A percentile compares a stretch with the other conserved stretches of the same genome.
These are phyloP conservation scores for Buphagus erythrorhynchus DNA, from an alignment of 2,797 vertebrate genomes.

Conservation along the genomic window DNA sequence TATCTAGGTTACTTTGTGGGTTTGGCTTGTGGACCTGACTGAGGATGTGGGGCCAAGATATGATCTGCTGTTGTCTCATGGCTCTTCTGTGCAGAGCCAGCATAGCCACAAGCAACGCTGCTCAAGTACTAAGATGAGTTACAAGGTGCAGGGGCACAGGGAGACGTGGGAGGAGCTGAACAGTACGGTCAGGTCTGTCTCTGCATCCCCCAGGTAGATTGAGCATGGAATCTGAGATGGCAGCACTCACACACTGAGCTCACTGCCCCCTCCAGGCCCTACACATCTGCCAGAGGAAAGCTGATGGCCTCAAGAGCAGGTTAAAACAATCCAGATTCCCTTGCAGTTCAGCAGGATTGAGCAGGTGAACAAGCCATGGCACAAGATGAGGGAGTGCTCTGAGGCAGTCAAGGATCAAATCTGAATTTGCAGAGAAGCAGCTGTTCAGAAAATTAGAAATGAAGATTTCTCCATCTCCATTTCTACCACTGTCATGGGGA, in stretches of 20 bases:
- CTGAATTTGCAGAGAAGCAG: neutral
- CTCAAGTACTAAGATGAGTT: neutral
- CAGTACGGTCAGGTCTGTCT: fast-evolving
- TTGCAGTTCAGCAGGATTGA: neutral
- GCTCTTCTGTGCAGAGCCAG: neutral
- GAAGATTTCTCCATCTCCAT: neutral
- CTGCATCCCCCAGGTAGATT: neutral
- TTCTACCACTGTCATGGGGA: neutral
- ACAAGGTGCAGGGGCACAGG: neutral
- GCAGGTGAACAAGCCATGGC: neutral
- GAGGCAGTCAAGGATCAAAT: neutral
- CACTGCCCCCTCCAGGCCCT: fast-evolving
- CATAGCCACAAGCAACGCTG: neutral
- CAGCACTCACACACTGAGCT: neutral
- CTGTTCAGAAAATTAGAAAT: neutral
- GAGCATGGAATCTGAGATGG: neutral
- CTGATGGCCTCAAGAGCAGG: neutral
- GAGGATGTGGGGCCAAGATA: neutral
- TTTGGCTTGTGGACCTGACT: neutral
- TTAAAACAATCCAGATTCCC: neutral
- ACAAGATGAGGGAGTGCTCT: neutral
- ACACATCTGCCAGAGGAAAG: neutral
- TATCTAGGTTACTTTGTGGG: neutral
- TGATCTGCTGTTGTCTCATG: neutral
- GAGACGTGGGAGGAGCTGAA: neutral